Conservation (phyloP, 2,888 invertebrate genomes). For the Brachylomia viminalis region DNA sequence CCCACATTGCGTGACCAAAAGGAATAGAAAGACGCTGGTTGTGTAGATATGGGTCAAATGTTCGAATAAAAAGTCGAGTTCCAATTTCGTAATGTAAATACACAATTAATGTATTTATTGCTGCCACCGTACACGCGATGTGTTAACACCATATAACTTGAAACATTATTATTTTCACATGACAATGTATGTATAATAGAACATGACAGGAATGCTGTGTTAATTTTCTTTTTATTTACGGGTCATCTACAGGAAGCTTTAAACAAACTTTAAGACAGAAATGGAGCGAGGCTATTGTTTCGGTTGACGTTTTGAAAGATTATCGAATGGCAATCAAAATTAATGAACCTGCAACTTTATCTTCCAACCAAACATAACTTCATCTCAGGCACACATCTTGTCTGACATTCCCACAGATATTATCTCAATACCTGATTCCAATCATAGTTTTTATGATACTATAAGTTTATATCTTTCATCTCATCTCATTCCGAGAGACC, state of each 20-base stretch:
- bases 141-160: constrained; percentile 24
- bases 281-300: neutral
- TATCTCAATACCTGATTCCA: neutral
- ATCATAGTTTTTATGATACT: neutral
- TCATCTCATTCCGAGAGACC: constrained; percentile 14
- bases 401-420: neutral
- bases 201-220: neutral
- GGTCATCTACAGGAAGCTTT: neutral
- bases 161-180: constrained; percentile 9
- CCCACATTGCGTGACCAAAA: constrained; percentile 43
- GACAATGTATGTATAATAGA: neutral
- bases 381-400: neutral
- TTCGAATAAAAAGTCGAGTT: constrained; percentile 37
- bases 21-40: constrained; percentile 23
- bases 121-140: constrained; percentile 35
- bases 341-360: constrained; percentile 32
- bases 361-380: neutral
- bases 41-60: constrained; percentile 46
- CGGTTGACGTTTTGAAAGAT: neutral
- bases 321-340: constrained; percentile 20
- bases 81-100: constrained; percentile 56
- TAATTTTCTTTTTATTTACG: neutral
- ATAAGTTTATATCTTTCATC: constrained; percentile 3
- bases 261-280: neutral
- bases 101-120: constrained; percentile 25